phyloP scores from a whole-genome alignment of 2,888 invertebrate species.

The Liodrosophila aerea region DNA sequence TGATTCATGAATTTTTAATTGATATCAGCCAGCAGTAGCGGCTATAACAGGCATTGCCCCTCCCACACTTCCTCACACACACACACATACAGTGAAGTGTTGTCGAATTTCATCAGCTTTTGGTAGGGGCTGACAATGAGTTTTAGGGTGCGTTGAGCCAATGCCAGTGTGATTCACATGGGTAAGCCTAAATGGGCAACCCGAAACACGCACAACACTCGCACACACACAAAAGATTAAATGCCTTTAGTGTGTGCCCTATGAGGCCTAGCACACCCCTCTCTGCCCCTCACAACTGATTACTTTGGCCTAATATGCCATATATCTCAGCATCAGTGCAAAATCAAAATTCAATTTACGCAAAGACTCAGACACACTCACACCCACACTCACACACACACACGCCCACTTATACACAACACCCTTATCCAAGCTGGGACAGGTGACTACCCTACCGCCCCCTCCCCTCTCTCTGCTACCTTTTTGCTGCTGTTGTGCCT shows the following conservation, averaged over 20 bases:
- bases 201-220: conserved; percentile 64
- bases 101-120: conserved; percentile 61
- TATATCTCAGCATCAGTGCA: conserved; percentile 78
- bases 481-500: conserved; percentile 53
- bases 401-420: conserved; percentile 8
- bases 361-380: conserved; percentile 55
- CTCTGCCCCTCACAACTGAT: conserved; percentile 55
- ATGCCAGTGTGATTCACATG: conserved; percentile 47
- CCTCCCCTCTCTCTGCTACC: conserved; percentile 3
- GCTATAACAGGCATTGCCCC: conserved; percentile 1
- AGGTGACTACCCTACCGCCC: conserved; percentile 43
- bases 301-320: conserved; percentile 77
- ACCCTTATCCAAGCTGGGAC: conserved; percentile 49
- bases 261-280: background rate
- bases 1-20: conserved; percentile 75
- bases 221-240: conserved; percentile 63
- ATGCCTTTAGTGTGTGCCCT: conserved; percentile 39
- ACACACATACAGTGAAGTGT: conserved; percentile 12
- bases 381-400: conserved; percentile 34
- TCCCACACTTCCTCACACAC: background rate
- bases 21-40: conserved; percentile 45
- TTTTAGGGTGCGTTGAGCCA: conserved; percentile 18
- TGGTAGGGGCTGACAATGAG: conserved; percentile 56
- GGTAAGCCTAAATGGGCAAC: conserved; percentile 77
- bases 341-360: conserved; percentile 78